Evolutionary conservation across 1,140 invertebrate genomes (phyloP), one percentile per base, ranked within the genome.

Genomic region (Psix sp.): DNA sequence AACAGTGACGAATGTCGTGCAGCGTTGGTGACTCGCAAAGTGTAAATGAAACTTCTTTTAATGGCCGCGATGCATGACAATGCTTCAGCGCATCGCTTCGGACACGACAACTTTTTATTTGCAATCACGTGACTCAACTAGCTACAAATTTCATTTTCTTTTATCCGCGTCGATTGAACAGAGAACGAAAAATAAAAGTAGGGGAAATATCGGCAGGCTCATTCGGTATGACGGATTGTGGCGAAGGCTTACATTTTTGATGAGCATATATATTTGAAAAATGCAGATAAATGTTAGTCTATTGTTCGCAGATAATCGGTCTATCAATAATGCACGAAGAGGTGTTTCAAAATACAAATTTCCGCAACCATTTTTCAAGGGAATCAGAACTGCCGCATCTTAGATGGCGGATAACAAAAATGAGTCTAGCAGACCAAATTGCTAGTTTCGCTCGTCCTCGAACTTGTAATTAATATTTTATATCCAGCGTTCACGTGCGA

Each of bases 251-350:
- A n/a, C n/a, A n/a, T n/a, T n/a, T 29, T 29, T 29, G 26, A 10
- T 7, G 21, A 24, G 24, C 6, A n/a, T 21, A 43, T 29, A 10
- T 26, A 38, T 60, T 20, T 18, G 7, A 40, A 24, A 2, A 29
- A 42, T 63, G 15, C 18, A 43, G 17, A 51, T 43, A 43, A 49
- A 24, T 7, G 18, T 20, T 5, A n/a, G 10, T 16, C 5, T 10
- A 17, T 38, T 35, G 43, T 43, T 11, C 18, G 45, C 54, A 45
- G 48, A 74, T 81, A 82, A 82, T 80, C 77, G 71, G 59, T 39
- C 29, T 56, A 81, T 82, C 48, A 82, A 82, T 80, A 82, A 82
- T 83, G 66, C 80, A 81, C 18, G 16, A 5, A 46, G 43, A 38
- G 52, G 57, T 70, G 45, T 73, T 75, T 73, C 65, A 70, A 56